Evolutionary conservation across 2,888 invertebrate species (phyloP).

Genomic region (Hetaerina titia): DNA sequence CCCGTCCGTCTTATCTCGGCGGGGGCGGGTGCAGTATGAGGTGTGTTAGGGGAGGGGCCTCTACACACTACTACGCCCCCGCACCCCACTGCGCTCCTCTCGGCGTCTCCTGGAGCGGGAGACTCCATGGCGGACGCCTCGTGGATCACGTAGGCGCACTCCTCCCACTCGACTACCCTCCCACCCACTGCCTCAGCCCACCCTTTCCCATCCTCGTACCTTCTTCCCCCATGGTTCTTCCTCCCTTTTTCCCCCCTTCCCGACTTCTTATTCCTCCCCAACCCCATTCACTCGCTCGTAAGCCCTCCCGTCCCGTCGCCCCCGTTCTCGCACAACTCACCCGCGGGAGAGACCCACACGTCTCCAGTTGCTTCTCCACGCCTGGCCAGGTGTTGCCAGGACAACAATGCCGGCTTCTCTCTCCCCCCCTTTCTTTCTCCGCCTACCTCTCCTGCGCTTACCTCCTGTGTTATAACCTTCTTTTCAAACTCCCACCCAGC

Average conservation of each 20-base stretch:
- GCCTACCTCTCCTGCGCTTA: neutral
- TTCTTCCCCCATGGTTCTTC: neutral
- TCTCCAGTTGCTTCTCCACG: neutral
- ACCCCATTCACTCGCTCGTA: neutral
- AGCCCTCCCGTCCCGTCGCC: neutral
- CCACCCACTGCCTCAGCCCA: neutral
- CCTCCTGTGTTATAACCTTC: neutral
- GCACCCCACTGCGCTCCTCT: neutral
- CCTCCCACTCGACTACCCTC: neutral
- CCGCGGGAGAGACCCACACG: neutral
- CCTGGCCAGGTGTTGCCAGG: slow-evolving; percentile 13
- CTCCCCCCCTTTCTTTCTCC: neutral
- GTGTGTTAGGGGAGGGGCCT: neutral
- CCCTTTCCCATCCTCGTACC: neutral
- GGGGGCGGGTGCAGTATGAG: neutral
- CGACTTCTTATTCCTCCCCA: neutral
- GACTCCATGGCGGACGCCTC: neutral
- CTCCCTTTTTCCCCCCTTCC: neutral
- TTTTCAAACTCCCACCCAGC: neutral
- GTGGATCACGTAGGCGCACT: slow-evolving; percentile 19
- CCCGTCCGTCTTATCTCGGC: neutral
- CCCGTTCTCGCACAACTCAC: neutral
- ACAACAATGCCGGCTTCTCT: neutral
- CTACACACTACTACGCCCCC: too few relatives aligned
- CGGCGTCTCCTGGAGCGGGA: neutral